phyloP scores from a whole-genome alignment of 2,888 invertebrate genomes.

The Matsumyia berberina region DNA sequence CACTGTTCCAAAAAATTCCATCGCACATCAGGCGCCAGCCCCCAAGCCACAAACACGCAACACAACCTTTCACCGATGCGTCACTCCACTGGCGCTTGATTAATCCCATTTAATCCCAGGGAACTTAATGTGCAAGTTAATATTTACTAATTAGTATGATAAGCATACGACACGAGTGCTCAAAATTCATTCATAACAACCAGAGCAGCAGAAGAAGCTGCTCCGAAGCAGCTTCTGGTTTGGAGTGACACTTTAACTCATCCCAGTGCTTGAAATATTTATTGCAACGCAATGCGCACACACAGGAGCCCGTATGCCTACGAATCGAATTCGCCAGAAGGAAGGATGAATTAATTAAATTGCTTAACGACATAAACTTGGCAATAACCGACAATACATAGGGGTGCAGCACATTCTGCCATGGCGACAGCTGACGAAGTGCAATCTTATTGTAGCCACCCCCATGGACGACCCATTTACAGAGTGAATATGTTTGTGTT shows the following conservation, averaged over 20 bases:
- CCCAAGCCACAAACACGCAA: neutral
- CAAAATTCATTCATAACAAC: slow-evolving; percentile 54
- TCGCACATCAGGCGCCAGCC: neutral
- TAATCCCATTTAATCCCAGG: slow-evolving; percentile 39
- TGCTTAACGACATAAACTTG: slow-evolving; percentile 46
- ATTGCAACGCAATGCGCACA: slow-evolving; percentile 44
- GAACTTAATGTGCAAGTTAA: slow-evolving; percentile 40
- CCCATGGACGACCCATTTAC: too few relatives aligned
- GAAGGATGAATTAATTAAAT: slow-evolving; percentile 69
- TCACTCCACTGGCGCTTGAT: slow-evolving; percentile 17
- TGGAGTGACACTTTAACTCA: slow-evolving; percentile 23
- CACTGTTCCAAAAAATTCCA: slow-evolving; percentile 4
- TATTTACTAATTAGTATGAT: slow-evolving; percentile 56
- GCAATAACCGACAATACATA: neutral
- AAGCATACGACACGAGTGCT: slow-evolving; percentile 42
- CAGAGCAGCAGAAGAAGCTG: slow-evolving; percentile 1
- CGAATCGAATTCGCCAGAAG: slow-evolving; percentile 6
- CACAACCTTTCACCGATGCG: neutral
- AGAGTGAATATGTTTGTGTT: neutral
- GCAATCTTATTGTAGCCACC: slow-evolving; percentile 28
- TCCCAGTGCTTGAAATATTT: slow-evolving; percentile 20
- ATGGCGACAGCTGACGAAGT: slow-evolving; percentile 61
- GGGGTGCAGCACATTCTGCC: slow-evolving; percentile 11
- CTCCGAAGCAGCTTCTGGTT: neutral
- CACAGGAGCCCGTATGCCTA: neutral